phyloP scores from a whole-genome alignment of 2,113 vertebrate genomes.

The Anolis sagrei region DNA sequence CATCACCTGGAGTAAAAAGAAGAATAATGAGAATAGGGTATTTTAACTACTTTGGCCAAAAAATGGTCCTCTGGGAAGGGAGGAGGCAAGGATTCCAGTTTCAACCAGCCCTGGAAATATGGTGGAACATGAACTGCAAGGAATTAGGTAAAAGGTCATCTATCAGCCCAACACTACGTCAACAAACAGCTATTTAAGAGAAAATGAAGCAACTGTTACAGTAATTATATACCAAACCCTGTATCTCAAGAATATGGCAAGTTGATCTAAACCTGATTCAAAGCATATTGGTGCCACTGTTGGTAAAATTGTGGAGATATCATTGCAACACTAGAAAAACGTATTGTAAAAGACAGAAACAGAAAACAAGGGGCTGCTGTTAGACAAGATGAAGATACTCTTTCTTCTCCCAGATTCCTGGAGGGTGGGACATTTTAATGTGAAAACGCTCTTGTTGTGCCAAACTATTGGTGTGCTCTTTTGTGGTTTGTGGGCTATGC shows the following conservation, averaged over 20 bases:
- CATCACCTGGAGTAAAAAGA: constrained; percentile 42
- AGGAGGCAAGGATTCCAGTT: constrained; percentile 16
- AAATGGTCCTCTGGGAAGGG: constrained; percentile 18
- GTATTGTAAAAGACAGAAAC: neutral
- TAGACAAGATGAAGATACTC: neutral
- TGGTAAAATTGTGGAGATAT: neutral
- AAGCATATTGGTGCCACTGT: neutral
- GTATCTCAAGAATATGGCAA: neutral
- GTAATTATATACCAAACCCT: neutral
- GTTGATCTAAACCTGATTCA: neutral
- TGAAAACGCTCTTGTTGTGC: neutral
- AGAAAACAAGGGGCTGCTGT: neutral
- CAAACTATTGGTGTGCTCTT: neutral
- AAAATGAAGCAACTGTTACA: neutral
- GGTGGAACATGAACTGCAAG: neutral
- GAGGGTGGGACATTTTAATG: neutral
- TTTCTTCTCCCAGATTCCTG: neutral
- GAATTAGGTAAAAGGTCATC: constrained; percentile 21
- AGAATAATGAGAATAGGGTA: constrained; percentile 43
- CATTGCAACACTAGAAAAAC: neutral
- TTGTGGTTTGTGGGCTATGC: neutral
- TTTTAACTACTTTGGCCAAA: constrained; percentile 44
- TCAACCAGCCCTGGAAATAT: neutral
- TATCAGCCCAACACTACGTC: neutral
- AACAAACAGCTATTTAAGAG: neutral